phyloP scores from a whole-genome alignment of 2,797 vertebrate species.

The Erethizon dorsatum region DNA sequence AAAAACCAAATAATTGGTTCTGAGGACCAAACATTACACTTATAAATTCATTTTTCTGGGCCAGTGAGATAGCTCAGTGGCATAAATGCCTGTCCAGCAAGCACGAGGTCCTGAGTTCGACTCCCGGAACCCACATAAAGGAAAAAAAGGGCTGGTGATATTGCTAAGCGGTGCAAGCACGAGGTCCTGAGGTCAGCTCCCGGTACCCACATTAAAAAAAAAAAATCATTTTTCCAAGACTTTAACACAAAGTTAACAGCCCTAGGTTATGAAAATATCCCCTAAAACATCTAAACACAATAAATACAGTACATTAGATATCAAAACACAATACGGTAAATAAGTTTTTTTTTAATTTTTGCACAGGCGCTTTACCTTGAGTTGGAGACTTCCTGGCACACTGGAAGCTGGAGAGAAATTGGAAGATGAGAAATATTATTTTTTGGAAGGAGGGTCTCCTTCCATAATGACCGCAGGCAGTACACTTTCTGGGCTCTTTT shows the following conservation, averaged over 20 bases:
- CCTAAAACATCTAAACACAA: neutral
- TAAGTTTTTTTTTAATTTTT: neutral
- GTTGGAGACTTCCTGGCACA: neutral
- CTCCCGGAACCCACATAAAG: too few species aligned
- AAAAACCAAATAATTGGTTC: neutral
- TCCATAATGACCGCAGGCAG: neutral
- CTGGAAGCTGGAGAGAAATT: neutral
- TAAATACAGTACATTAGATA: neutral
- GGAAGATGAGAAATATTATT: neutral
- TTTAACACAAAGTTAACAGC: neutral
- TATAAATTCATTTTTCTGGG: neutral
- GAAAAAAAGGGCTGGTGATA: too few species aligned
- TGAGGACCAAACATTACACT: neutral
- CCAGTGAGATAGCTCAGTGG: too few species aligned
- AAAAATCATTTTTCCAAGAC: neutral
- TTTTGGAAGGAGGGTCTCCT: neutral
- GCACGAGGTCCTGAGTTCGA: too few species aligned
- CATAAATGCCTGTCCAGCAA: too few species aligned
- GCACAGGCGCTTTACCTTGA: neutral
- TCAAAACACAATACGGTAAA: neutral
- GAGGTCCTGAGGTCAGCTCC: too few species aligned
- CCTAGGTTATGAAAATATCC: neutral
- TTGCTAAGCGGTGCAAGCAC: too few species aligned
- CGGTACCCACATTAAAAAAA: too few species aligned
- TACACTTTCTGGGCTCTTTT: neutral